Percentiles rank a stretch among this genome's conserved stretches.
Evolutionary conservation across 2,888 invertebrate species (phyloP).

Genomic region (Acleris cristana): DNA sequence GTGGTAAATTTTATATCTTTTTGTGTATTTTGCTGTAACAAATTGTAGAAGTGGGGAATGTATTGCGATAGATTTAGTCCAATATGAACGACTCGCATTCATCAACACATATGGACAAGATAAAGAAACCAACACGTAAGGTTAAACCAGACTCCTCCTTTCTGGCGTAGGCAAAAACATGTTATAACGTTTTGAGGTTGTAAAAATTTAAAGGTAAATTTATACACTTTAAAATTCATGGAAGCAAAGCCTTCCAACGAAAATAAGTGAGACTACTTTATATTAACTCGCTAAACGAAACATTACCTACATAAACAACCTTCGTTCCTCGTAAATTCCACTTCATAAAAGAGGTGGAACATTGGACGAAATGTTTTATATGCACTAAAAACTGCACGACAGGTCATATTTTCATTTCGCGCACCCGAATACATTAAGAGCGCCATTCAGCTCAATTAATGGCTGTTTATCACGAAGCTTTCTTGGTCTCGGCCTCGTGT

Average conservation of each 20-base stretch:
- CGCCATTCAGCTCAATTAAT: conserved; percentile 32
- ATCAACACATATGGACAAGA: no score
- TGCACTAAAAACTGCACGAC: conserved; percentile 37
- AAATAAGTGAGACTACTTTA: conserved; percentile 19
- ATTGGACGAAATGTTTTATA: conserved; percentile 34
- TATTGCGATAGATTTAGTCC: no score
- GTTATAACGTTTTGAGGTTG: no score
- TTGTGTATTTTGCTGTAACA: no score
- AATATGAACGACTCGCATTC: no score
- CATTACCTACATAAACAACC: conserved; percentile 27
- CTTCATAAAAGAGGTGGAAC: conserved; percentile 24
- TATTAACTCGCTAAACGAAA: conserved; percentile 27
- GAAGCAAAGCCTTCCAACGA: conserved; percentile 9
- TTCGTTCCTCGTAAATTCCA: conserved; percentile 32
- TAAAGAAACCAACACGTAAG: no score
- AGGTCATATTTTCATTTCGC: conserved; percentile 36
- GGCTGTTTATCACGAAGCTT: conserved; percentile 33
- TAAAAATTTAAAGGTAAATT: not conserved
- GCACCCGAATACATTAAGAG: conserved; percentile 34
- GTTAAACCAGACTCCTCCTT: no score
- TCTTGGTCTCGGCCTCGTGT: conserved; percentile 39
- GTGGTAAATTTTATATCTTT: no score
- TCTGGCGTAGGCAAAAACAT: no score
- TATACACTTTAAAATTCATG: conserved; percentile 3
- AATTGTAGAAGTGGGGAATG: no score